A percentile compares a stretch with the other conserved stretches of the same genome.
Conservation (phyloP, 1,140 invertebrate genomes). For the Drosophila teissieri region DNA sequence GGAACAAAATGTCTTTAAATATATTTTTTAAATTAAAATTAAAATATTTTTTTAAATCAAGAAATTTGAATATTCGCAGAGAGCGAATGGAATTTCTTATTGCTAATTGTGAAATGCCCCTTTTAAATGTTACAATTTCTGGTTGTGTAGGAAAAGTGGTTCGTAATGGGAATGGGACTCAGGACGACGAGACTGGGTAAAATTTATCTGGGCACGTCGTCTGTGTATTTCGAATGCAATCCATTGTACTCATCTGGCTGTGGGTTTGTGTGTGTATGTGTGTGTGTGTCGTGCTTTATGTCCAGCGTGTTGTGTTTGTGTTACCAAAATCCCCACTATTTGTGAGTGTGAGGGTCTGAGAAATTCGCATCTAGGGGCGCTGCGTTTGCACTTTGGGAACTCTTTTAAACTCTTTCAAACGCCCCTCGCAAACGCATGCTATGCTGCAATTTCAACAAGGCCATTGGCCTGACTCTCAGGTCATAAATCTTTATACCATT, state of each 20-base stretch:
- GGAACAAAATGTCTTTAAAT: no score
- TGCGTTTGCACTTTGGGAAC: constrained; percentile 70
- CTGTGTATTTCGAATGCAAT: constrained; percentile 66
- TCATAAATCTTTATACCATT: constrained; percentile 31
- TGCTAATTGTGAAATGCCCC: neutral
- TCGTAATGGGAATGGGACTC: constrained; percentile 16
- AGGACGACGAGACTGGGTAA: constrained; percentile 15
- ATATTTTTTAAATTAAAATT: neutral
- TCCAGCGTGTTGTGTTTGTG: constrained; percentile 75
- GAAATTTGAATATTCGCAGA: no score
- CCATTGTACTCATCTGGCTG: constrained; percentile 33
- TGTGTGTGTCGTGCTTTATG: constrained; percentile 60
- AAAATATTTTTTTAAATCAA: neutral
- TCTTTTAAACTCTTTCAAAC: constrained; percentile 67
- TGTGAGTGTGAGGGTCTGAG: constrained; percentile 40
- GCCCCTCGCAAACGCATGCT: constrained; percentile 51
- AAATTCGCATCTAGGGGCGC: constrained; percentile 56
- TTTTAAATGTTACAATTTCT: neutral
- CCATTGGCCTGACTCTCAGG: constrained; percentile 24
- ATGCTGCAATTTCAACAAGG: constrained; percentile 24
- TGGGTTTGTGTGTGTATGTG: constrained; percentile 24
- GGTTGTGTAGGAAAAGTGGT: constrained; percentile 1
- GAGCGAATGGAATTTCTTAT: neutral
- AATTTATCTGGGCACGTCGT: constrained; percentile 75
- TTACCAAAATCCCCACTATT: constrained; percentile 60